Conservation (phyloP, 92 coral and sea anemone species). For the Epizoanthus illoricatus region DNA sequence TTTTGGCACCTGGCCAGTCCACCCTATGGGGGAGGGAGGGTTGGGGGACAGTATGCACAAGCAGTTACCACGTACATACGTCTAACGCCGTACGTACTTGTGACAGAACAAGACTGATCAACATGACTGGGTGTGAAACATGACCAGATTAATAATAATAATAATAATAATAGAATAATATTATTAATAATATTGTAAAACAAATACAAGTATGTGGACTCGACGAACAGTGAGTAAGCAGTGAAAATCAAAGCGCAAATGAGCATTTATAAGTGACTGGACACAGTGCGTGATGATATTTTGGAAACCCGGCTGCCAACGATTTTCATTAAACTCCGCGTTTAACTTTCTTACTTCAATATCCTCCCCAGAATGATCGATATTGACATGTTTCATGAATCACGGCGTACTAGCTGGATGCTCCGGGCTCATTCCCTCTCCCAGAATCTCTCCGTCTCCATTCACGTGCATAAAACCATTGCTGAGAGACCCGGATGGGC, state of each 20-base stretch:
- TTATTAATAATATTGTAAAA: no score
- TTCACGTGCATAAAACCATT: constrained; percentile 68
- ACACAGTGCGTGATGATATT: neutral
- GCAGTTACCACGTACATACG: no score
- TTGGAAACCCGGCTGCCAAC: neutral
- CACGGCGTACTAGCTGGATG: constrained; percentile 26
- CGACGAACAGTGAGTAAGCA: no score
- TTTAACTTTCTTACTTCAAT: constrained; percentile 7
- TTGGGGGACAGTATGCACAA: no score
- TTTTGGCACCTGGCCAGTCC: no score
- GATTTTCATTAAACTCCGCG: neutral
- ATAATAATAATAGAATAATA: no score
- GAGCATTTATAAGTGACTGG: neutral
- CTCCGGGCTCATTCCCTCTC: constrained; percentile 35
- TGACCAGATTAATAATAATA: no score
- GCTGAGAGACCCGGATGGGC: constrained; percentile 46
- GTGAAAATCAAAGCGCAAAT: neutral
- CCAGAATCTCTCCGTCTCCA: constrained; percentile 23
- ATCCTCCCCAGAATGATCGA: neutral
- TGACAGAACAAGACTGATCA: no score
- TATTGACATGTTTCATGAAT: neutral
- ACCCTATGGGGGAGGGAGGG: no score
- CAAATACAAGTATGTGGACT: no score
- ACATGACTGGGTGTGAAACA: no score
- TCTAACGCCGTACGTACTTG: no score